Evolutionary conservation across 2,888 invertebrate genomes (phyloP), one percentile per base, ranked within the genome.

Genomic region (Sipha maydis): DNA sequence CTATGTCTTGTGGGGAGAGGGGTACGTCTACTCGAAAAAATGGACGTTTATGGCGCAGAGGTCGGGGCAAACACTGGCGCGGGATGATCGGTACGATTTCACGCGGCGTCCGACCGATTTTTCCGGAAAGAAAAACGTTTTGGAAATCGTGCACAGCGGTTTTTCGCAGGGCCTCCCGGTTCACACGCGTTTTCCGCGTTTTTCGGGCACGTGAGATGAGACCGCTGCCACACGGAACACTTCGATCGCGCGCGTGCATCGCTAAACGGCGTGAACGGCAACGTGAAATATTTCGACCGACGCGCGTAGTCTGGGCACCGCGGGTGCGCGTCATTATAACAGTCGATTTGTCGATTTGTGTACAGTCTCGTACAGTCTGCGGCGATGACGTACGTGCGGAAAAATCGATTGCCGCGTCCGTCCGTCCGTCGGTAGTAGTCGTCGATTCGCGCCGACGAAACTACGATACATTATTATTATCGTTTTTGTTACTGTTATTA

Each of bases 401-500:
- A 82, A 88, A 88, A 88, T 88, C 86, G 80, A 88, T 88, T 88
- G 75, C 71, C 76, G 67, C 75, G 56, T n/a, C 21, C n/a, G 34
- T 19, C 7, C 75, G 56, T n/a, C 21, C n/a, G 34, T 19, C 7
- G 56, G 28, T 34, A 34, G 34, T 34, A 75, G 56, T 14, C 31
- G 1, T 14, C 19, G 31, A 7, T 41, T 25, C 41, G 9, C 56
- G 48, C 19, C 21, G 25, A 69, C 69, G 28, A 25, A 69, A 9
- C n/a, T n/a, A n/a, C 21, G 21, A n/a, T 25, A 69, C 69, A 69
- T 48, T 14, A 48, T 14, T 48, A 48, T 14, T 48, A 48, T 48
- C n/a, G n/a, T n/a, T 67, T 5, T 56, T 56, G 11, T 25, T 67
- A 67, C 61, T n/a, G 8, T 5, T 31, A 77, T 3, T 25, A 54